Conservation (phyloP, 2,888 invertebrate species). For the Netelia virgata region DNA sequence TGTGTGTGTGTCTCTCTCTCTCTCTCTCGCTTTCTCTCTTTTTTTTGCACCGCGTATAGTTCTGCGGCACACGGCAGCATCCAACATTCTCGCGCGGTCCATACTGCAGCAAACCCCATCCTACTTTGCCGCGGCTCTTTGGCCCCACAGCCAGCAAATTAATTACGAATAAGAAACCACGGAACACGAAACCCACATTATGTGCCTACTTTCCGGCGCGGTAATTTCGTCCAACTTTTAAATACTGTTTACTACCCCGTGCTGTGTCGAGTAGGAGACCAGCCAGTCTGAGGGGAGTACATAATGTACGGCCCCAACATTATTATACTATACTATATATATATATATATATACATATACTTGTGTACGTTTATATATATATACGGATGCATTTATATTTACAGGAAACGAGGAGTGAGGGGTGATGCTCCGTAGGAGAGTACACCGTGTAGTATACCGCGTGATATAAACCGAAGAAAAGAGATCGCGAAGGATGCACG, state of each 20-base stretch:
- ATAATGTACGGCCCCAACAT: not conserved
- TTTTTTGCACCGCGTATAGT: slow-evolving; percentile 23
- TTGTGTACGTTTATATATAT: not conserved
- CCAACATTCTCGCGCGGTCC: slow-evolving; percentile 30
- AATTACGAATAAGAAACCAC: slow-evolving; percentile 75
- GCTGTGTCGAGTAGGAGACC: slow-evolving; percentile 34
- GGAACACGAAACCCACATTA: slow-evolving; percentile 75
- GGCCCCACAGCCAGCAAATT: slow-evolving; percentile 67
- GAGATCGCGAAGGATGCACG: slow-evolving; percentile 14
- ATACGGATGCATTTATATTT: not conserved
- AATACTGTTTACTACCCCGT: slow-evolving; percentile 69
- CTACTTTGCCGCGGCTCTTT: slow-evolving; percentile 6
- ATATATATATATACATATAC: not conserved
- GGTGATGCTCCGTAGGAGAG: slow-evolving; percentile 2
- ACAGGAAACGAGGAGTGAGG: not conserved
- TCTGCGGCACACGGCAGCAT: slow-evolving; percentile 29
- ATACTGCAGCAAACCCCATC: slow-evolving; percentile 18
- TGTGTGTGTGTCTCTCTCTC: too few relatives aligned
- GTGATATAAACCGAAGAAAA: slow-evolving; percentile 44
- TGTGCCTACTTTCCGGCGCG: slow-evolving; percentile 67
- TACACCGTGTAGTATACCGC: slow-evolving; percentile 16
- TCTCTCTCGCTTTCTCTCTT: not conserved
- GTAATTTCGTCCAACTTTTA: slow-evolving; percentile 72
- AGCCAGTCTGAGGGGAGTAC: not conserved
- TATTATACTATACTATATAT: not conserved